Conservation (phyloP, 2,888 invertebrate genomes). For the Xylota segnis region DNA sequence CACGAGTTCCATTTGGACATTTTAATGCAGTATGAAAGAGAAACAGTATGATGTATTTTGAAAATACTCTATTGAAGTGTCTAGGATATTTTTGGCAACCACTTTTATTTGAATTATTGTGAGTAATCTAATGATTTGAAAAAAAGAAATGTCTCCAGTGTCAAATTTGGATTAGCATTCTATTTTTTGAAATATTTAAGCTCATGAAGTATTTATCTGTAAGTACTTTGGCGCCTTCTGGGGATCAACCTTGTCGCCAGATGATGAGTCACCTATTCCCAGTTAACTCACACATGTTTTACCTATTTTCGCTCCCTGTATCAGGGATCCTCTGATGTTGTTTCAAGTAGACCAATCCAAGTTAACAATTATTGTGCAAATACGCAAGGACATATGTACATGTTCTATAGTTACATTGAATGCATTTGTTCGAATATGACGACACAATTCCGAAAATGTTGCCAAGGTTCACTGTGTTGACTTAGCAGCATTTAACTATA, state of each 20-base stretch:
- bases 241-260: not conserved
- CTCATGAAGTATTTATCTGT: conserved; percentile 1
- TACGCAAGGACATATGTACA: no score
- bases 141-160: not conserved
- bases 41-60: not conserved
- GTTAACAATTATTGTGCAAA: no score
- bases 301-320: no score
- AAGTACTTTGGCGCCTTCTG: not conserved
- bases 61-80: conserved; percentile 12
- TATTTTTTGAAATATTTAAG: not conserved
- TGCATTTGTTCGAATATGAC: no score
- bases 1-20: conserved; percentile 14
- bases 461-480: not conserved
- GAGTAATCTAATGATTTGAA: not conserved
- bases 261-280: not conserved
- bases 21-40: conserved; percentile 5
- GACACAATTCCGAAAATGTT: not conserved
- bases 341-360: no score
- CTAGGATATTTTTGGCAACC: conserved; percentile 5
- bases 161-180: not conserved
- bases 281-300: no score
- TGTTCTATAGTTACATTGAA: no score
- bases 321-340: no score
- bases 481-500: not conserved
- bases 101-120: not conserved